phyloP scores from a whole-genome alignment of 2,888 invertebrate genomes.

The Amiota mariae region DNA sequence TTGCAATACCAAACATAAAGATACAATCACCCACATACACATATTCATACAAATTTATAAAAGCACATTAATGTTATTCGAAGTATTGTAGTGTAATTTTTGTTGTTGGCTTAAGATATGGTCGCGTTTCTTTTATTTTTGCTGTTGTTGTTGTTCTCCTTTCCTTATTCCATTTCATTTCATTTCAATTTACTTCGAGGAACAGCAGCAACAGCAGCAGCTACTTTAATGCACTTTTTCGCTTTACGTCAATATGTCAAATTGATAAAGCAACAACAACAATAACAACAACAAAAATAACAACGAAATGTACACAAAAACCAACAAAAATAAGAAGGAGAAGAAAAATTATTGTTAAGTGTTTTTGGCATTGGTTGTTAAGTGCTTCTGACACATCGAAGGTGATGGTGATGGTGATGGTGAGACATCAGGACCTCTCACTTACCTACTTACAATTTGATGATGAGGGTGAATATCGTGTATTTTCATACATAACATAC shows the following conservation, averaged over 20 bases:
- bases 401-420: too few species aligned
- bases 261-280: slow-evolving; percentile 58
- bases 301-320: not conserved
- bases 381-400: too few species aligned
- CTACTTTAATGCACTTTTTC: slow-evolving; percentile 69
- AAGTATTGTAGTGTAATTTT: too few species aligned
- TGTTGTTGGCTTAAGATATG: not conserved
- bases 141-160: not conserved
- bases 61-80: too few species aligned
- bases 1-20: too few species aligned
- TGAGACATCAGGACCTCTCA: too few species aligned
- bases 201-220: slow-evolving; percentile 34
- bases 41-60: not conserved
- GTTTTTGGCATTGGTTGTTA: slow-evolving; percentile 38
- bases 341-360: slow-evolving; percentile 58
- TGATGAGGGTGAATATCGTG: too few species aligned
- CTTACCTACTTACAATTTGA: too few species aligned
- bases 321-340: slow-evolving; percentile 33
- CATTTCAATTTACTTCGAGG: not conserved
- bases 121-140: not conserved
- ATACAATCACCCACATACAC: not conserved
- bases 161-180: not conserved
- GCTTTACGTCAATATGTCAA: slow-evolving; percentile 70
- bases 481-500: too few species aligned
- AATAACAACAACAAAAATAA: not conserved